Percentiles rank a stretch among this genome's conserved stretches.
Evolutionary conservation across 2,888 invertebrate genomes (phyloP).

Genomic region (Agrotis ipsilon): DNA sequence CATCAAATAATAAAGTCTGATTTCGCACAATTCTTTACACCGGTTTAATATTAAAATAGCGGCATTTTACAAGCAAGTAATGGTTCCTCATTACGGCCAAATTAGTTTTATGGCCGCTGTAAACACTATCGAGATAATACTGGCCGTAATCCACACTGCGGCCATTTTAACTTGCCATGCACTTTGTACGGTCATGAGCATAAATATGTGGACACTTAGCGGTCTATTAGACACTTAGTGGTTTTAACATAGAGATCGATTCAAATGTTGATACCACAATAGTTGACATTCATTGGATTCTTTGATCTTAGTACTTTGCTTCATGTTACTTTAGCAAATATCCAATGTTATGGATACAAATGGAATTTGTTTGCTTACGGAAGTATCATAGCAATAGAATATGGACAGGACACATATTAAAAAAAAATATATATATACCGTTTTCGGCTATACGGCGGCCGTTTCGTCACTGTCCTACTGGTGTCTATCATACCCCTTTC

Average conservation of each 20-base stretch:
- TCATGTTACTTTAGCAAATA: too few species aligned
- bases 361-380: too few species aligned
- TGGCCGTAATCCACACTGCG: conserved; percentile 59
- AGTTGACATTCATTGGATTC: too few species aligned
- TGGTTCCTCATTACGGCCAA: conserved; percentile 70
- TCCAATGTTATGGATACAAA: too few species aligned
- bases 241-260: neutral
- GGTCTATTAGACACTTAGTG: too few species aligned
- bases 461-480: too few species aligned
- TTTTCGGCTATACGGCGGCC: too few species aligned
- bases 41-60: conserved; percentile 59
- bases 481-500: too few species aligned
- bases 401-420: too few species aligned
- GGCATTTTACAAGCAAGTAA: conserved; percentile 65
- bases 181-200: conserved; percentile 17
- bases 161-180: conserved; percentile 68
- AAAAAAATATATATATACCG: too few species aligned
- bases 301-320: too few species aligned
- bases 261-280: neutral
- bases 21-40: neutral
- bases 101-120: conserved; percentile 74
- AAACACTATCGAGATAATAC: conserved; percentile 74
- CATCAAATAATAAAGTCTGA: conserved; percentile 13
- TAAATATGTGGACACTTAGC: neutral
- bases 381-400: too few species aligned